Evolutionary conservation across 53 echinoderm and acorn worm species (phyloP).

Genomic region (Temnopleurus reevesii): DNA sequence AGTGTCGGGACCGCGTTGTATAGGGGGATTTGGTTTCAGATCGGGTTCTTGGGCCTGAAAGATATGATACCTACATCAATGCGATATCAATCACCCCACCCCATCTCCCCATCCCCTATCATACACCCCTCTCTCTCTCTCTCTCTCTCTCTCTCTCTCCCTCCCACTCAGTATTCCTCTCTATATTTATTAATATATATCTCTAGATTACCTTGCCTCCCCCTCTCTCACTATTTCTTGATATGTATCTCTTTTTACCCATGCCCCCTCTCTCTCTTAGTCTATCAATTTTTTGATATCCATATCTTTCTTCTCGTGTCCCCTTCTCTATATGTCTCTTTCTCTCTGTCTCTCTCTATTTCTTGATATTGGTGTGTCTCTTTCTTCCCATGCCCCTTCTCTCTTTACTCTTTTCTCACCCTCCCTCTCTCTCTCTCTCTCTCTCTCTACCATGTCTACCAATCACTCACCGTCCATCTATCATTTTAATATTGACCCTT

Average conservation of each 20-base stretch:
- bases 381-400: neutral
- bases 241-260: neutral
- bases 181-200: no score
- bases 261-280: neutral
- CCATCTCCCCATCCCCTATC: no score
- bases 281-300: neutral
- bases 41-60: neutral
- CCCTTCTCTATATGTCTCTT: neutral
- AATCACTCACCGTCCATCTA: no score
- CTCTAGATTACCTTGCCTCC: neutral
- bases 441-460: no score
- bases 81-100: neutral
- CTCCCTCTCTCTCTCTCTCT: neutral
- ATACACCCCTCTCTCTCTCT: neutral
- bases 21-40: conserved; percentile 12
- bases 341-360: no score
- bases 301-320: neutral
- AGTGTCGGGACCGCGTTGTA: neutral
- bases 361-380: neutral
- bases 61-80: conserved; percentile 19
- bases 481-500: no score
- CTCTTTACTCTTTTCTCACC: neutral
- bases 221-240: neutral
- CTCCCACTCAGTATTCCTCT: no score
- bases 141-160: neutral